These are phyloP conservation scores for Thinocorus orbignyianus DNA, from an alignment of 2,113 vertebrate genomes.

Conservation along the genomic window DNA sequence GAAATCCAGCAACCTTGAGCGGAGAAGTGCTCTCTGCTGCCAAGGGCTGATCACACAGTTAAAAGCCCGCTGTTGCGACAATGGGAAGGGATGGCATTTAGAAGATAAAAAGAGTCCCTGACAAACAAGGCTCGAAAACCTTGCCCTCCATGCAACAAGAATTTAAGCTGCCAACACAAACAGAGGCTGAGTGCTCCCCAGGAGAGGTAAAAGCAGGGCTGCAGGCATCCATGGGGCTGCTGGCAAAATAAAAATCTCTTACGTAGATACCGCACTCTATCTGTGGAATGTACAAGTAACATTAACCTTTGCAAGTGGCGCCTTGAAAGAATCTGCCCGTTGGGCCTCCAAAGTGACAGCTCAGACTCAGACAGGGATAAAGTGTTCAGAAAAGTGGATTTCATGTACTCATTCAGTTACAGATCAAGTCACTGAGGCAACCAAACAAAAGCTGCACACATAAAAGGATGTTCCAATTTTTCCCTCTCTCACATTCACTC, in stretches of 20 bases:
- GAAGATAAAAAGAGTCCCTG: background rate
- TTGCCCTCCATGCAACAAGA: background rate
- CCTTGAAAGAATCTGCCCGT: background rate
- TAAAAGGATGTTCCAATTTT: background rate
- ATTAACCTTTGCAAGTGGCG: background rate
- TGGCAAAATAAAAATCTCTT: background rate
- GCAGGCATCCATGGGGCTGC: background rate
- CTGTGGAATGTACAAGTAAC: background rate
- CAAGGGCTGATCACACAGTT: background rate
- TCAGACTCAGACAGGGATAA: background rate
- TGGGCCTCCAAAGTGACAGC: background rate
- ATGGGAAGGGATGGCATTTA: background rate
- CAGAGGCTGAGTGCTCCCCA: background rate
- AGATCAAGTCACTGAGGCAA: background rate
- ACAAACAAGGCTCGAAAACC: background rate
- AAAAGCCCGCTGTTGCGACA: fast-evolving
- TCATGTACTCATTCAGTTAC: background rate
- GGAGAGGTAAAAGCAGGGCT: background rate
- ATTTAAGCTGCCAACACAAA: background rate
- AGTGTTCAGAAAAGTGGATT: background rate
- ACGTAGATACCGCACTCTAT: fast-evolving
- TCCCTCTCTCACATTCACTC: background rate
- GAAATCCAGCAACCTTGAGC: background rate
- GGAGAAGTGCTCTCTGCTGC: background rate
- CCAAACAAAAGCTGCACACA: background rate